Percentiles rank a stretch among this genome's conserved stretches.
Conservation (phyloP, 2,113 vertebrate species). For the Trochalopteron elliotii region DNA sequence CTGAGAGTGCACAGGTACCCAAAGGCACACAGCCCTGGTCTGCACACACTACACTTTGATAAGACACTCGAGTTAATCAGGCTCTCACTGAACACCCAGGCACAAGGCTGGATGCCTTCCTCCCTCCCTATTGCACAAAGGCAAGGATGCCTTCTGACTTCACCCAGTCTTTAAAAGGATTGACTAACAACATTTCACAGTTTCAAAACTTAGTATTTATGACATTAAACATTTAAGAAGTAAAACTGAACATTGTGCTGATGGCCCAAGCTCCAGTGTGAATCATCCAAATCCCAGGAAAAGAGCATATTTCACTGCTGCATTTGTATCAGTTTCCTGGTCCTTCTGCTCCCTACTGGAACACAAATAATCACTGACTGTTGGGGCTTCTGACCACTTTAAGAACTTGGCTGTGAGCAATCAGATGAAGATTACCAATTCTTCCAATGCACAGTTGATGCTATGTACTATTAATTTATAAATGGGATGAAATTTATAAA, state of each 20-base stretch:
- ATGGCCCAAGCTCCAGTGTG: background rate
- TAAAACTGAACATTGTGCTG: fast-evolving
- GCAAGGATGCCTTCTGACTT: background rate
- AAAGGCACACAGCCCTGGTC: background rate
- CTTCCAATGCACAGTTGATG: background rate
- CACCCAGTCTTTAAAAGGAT: background rate
- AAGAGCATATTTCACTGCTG: background rate
- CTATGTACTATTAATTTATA: background rate
- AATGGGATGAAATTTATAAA: background rate
- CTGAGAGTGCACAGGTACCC: background rate
- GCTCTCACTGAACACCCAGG: background rate
- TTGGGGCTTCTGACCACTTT: background rate
- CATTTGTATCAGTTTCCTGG: background rate
- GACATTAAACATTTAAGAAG: background rate
- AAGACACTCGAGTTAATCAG: fast-evolving
- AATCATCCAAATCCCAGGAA: background rate
- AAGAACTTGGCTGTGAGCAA: background rate
- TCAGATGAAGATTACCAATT: background rate
- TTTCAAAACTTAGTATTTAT: background rate
- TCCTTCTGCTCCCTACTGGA: background rate
- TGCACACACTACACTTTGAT: background rate
- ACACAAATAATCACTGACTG: background rate
- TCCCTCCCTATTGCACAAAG: fast-evolving
- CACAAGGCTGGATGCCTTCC: background rate
- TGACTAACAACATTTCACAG: background rate